These are phyloP conservation scores for Labia minor DNA, from an alignment of 2,888 invertebrate species.

Conservation along the genomic window DNA sequence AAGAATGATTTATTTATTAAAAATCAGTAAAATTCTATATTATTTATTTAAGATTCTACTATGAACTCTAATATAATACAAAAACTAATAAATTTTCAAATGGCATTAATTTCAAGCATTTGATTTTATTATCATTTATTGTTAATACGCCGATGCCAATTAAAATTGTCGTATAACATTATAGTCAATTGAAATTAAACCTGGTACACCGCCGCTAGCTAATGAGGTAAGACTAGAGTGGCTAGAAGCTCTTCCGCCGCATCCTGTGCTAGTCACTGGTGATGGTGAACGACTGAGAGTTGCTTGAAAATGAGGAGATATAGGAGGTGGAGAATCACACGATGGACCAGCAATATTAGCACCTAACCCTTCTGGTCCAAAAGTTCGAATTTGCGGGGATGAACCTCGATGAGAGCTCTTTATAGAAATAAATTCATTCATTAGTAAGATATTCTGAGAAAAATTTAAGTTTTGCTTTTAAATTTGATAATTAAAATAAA, in stretches of 20 bases:
- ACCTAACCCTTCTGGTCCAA: conserved; percentile 45
- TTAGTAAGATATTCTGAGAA: too few relatives aligned
- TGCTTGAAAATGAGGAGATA: background rate
- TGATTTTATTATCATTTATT: too few relatives aligned
- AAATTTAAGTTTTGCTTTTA: too few relatives aligned
- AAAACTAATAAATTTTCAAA: too few relatives aligned
- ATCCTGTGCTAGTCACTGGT: conserved; percentile 41
- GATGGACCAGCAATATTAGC: background rate
- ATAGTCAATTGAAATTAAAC: background rate
- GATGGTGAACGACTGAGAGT: conserved; percentile 52
- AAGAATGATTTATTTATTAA: too few relatives aligned
- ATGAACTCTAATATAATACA: too few relatives aligned
- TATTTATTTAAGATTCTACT: too few relatives aligned
- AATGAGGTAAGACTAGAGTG: conserved; percentile 39
- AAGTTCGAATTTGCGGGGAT: conserved; percentile 73
- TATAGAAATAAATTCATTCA: conserved; percentile 18
- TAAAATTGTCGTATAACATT: too few relatives aligned
- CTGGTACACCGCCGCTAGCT: background rate
- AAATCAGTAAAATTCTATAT: too few relatives aligned
- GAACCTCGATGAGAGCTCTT: conserved; percentile 64
- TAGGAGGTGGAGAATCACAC: background rate
- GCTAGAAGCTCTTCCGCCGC: conserved; percentile 50
- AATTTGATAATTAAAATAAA: too few relatives aligned
- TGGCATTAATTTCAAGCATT: too few relatives aligned
- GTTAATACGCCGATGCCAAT: too few relatives aligned